phyloP scores from a whole-genome alignment of 2,888 invertebrate species.

The Antheraea assamensis region DNA sequence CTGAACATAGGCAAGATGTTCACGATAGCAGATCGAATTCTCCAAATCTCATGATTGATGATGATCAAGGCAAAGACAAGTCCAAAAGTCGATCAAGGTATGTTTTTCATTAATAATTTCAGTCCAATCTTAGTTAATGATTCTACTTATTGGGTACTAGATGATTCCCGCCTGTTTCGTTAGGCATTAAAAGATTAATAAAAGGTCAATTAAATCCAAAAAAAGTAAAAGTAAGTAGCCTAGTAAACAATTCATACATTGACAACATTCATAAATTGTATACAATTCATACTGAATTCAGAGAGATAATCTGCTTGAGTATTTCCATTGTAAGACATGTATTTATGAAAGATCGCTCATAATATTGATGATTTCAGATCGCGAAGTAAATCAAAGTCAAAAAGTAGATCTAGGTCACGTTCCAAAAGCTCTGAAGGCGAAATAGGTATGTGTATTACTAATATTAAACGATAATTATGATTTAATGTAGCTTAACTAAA shows the following conservation, averaged over 20 bases:
- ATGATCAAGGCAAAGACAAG: constrained; percentile 64
- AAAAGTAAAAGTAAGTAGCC: too few relatives aligned
- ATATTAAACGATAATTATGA: not conserved
- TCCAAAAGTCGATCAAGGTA: constrained; percentile 72
- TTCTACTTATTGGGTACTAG: not conserved
- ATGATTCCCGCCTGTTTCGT: too few relatives aligned
- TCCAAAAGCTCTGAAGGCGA: constrained; percentile 66
- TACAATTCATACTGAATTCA: too few relatives aligned
- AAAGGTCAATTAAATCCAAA: too few relatives aligned
- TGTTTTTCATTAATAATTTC: constrained; percentile 13
- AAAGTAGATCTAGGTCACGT: constrained; percentile 69
- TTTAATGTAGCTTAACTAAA: too few relatives aligned
- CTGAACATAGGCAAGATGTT: constrained; percentile 54
- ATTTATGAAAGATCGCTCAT: not conserved
- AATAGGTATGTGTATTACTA: not conserved
- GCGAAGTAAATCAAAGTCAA: constrained; percentile 71
- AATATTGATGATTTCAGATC: constrained; percentile 48
- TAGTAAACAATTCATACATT: too few relatives aligned
- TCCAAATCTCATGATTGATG: constrained; percentile 79
- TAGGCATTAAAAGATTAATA: too few relatives aligned
- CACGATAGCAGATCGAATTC: constrained; percentile 78
- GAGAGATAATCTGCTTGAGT: too few relatives aligned
- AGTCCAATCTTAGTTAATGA: not conserved
- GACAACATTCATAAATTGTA: too few relatives aligned
- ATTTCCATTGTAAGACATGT: too few relatives aligned